These are phyloP conservation scores for Mormyrus proboscirostris DNA, from an alignment of 2,797 vertebrate genomes.

Conservation along the genomic window DNA sequence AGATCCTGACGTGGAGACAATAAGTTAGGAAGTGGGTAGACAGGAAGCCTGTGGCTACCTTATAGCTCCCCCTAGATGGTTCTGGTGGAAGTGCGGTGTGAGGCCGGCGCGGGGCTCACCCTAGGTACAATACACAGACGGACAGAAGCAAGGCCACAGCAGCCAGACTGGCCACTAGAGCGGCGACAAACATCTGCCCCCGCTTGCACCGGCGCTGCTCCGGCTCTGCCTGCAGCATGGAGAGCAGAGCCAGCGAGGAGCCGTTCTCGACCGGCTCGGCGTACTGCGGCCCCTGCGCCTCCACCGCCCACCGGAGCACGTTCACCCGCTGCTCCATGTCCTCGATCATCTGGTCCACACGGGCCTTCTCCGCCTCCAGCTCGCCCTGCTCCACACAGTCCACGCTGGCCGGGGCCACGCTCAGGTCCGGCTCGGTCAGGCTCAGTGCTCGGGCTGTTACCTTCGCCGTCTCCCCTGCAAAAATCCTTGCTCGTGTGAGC, in stretches of 20 bases:
- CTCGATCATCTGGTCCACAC: conserved; percentile 52
- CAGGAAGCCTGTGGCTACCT: background rate
- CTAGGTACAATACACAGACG: conserved; percentile 49
- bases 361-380: conserved; percentile 57
- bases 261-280: conserved; percentile 52
- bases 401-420: conserved; percentile 32
- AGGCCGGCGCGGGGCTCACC: conserved; percentile 28
- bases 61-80: background rate
- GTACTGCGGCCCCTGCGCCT: conserved; percentile 47
- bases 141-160: conserved; percentile 44
- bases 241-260: conserved; percentile 52
- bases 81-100: conserved; percentile 21
- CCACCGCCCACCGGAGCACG: conserved; percentile 59
- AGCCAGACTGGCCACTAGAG: conserved; percentile 41
- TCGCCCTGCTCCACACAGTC: conserved; percentile 53
- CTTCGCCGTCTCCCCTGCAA: conserved; percentile 53
- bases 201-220: conserved; percentile 34
- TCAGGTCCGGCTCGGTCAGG: conserved; percentile 49
- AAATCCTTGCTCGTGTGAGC: background rate
- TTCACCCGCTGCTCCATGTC: conserved; percentile 65
- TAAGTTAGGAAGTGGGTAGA: background rate
- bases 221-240: conserved; percentile 41
- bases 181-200: conserved; percentile 34
- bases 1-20: background rate
- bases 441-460: conserved; percentile 58